Base-by-base conservation (phyloP, 2,113 vertebrate species). In the Ovis canadensis region DNA sequence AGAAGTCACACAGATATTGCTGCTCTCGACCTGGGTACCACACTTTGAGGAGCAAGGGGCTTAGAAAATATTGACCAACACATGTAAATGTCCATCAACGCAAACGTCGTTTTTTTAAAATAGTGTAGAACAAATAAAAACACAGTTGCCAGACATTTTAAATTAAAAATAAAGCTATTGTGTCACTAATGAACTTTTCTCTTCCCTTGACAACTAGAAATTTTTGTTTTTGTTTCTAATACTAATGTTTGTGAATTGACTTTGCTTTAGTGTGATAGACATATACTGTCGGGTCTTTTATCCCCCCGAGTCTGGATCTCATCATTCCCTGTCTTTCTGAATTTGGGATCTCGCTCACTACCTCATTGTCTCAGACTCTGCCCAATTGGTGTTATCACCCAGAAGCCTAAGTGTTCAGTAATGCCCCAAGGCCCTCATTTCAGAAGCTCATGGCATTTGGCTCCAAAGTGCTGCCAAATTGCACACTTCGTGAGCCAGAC, bases 111-210 rank as follows among this genome's bases (percentile, higher is more conserved):
- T n/a, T 81, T 81, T 45, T 23, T 0, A 1, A 21, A 52, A 57
- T 11, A 88, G 23, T 31, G 0, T 86, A 82, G 31, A 87, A 83
- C 36, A 83, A 77, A 33, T 50, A 77, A 84, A 59, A 54, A 23
- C 52, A 85, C n/a, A 88, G 45, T 21, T 52, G 33, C 33, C n/a
- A 85, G 48, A 43, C 13, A 54, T 16, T 27, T 82, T 82, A 82
- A 92, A 19, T 52, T 55, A 77, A 84, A 86, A 88, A 52, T 74
- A 62, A 67, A 90, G n/a, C 10, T 82, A 60, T n/a, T 95, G 89
- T 87, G 43, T 19, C 21, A 10, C 89, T 52, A n/a, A 23, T 55
- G 25, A 95, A 67, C 15, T 21, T 81, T 74, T 93, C 31, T 33
- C 54, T 80, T 89, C 83, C 45, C 14, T 86, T 40, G 84, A 50